These are phyloP conservation scores for Coregonus sp. DNA, from an alignment of 2,797 vertebrate species.

Conservation along the genomic window DNA sequence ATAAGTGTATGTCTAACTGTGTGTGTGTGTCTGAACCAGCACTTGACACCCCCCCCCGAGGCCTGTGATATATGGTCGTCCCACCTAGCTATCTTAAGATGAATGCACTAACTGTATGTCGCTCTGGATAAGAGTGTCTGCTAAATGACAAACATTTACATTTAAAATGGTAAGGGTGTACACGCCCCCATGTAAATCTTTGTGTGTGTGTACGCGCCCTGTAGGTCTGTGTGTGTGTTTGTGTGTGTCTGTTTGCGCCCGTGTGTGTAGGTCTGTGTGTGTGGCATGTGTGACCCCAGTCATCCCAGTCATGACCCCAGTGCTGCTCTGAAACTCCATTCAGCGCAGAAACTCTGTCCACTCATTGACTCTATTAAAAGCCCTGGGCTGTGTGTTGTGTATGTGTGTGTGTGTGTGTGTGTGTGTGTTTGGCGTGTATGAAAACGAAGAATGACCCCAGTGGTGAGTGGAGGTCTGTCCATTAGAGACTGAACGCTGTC, in stretches of 20 bases:
- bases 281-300: conserved; percentile 11
- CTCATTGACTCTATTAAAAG: conserved; percentile 23
- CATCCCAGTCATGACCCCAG: no score
- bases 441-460: background rate
- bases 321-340: conserved; percentile 1
- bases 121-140: no score
- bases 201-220: no score
- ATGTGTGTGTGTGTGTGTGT: conserved; percentile 28
- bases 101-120: no score
- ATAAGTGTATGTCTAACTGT: background rate
- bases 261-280: conserved; percentile 21
- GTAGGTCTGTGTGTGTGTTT: background rate
- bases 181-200: no score
- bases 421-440: conserved; percentile 13
- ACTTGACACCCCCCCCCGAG: no score
- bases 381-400: conserved; percentile 5
- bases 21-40: background rate
- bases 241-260: background rate
- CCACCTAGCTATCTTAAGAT: no score
- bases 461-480: background rate
- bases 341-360: conserved; percentile 11
- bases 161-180: no score
- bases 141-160: no score
- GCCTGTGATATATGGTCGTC: no score
- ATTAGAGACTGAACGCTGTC: background rate